Conservation (phyloP, 2,888 invertebrate species). For the Drosophila seclusa region DNA sequence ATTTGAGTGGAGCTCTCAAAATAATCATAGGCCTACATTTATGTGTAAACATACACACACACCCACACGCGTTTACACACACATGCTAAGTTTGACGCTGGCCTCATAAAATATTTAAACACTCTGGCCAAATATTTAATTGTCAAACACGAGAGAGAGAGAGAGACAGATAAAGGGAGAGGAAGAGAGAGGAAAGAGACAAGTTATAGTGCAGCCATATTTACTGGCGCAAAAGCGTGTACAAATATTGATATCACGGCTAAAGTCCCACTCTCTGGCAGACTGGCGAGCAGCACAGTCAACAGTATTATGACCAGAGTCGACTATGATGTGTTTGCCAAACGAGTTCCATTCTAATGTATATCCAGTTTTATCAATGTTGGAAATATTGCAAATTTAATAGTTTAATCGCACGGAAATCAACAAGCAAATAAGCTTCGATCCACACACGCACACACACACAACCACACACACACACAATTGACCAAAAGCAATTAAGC, state of each 20-base stretch:
- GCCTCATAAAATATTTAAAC: constrained; percentile 69
- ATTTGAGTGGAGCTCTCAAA: constrained; percentile 68
- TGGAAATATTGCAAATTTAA: constrained; percentile 62
- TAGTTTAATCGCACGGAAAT: constrained; percentile 65
- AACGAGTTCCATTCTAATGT: constrained; percentile 27
- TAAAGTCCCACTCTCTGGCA: neutral
- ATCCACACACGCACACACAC: neutral
- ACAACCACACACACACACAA: neutral
- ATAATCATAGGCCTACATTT: constrained; percentile 20
- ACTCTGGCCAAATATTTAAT: constrained; percentile 73
- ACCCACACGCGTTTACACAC: neutral
- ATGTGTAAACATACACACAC: constrained; percentile 1
- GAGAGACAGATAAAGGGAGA: neutral
- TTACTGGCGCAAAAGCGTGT: constrained; percentile 56
- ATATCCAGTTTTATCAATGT: constrained; percentile 3
- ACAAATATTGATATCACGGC: constrained; percentile 63
- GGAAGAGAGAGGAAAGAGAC: neutral
- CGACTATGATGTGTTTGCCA: constrained; percentile 14
- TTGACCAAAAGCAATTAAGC: neutral
- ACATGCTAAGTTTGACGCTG: constrained; percentile 39
- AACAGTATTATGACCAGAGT: constrained; percentile 69
- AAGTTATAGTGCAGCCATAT: constrained; percentile 43
- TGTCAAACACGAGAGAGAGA: constrained; percentile 55
- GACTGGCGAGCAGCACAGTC: constrained; percentile 47
- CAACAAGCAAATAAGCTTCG: constrained; percentile 44